Conservation (phyloP, 2,113 vertebrate genomes). For the Syngnathus floridae region DNA sequence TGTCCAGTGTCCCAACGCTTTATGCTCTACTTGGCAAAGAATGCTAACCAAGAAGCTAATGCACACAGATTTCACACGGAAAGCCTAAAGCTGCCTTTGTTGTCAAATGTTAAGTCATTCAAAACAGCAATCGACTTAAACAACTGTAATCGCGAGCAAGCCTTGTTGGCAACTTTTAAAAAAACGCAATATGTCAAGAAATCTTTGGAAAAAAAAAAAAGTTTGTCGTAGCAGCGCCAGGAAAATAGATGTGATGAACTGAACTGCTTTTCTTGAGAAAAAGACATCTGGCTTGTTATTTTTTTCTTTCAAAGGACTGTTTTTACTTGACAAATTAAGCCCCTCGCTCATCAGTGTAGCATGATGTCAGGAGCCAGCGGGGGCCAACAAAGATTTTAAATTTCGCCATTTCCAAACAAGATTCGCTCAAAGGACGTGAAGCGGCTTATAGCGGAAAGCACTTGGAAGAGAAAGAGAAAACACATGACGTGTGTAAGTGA, state of each 20-base stretch:
- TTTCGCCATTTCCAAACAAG: slow-evolving; percentile 31
- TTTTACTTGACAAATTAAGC: slow-evolving; percentile 15
- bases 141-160: not conserved
- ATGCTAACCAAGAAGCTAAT: no score
- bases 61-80: no score
- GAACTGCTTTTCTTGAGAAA: slow-evolving; percentile 9
- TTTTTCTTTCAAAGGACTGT: not conserved
- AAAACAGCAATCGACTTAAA: no score
- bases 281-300: slow-evolving; percentile 28
- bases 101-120: no score
- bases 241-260: not conserved
- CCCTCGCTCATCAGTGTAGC: slow-evolving; percentile 14
- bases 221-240: not conserved
- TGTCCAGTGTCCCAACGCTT: no score
- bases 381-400: slow-evolving; percentile 15
- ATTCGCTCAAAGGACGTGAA: slow-evolving; percentile 30
- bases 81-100: no score
- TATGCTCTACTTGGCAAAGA: no score
- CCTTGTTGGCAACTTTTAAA: not conserved
- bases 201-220: not conserved
- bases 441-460: slow-evolving; percentile 46
- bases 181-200: not conserved
- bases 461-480: slow-evolving; percentile 25
- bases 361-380: slow-evolving; percentile 14
- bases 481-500: slow-evolving; percentile 8